Percentiles rank a stretch among this genome's conserved stretches.
Conservation (phyloP, 64 coral and sea anemone species). For the Montipora efflorescens region DNA sequence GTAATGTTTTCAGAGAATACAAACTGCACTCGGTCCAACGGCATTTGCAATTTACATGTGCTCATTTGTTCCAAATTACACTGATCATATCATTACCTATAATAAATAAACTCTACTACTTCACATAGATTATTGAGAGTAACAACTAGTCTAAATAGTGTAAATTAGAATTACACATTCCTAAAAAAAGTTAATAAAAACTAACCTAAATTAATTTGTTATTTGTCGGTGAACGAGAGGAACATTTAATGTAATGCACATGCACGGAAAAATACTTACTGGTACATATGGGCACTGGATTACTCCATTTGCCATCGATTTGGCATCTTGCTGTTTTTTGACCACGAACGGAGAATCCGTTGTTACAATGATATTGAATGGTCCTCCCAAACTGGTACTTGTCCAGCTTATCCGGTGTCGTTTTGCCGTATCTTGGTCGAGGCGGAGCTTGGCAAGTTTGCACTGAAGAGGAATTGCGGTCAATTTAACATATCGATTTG, state of each 20-base stretch:
- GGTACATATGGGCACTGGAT: conserved; percentile 41
- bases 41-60: no score
- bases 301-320: conserved; percentile 72
- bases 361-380: conserved; percentile 61
- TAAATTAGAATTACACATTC: no score
- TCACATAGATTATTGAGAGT: no score
- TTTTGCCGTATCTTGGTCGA: conserved; percentile 57
- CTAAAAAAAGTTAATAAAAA: no score
- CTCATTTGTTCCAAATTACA: no score
- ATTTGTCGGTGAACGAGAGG: no score
- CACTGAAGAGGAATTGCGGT: conserved; percentile 35
- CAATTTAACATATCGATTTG: background rate
- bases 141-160: no score
- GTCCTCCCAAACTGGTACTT: conserved; percentile 73
- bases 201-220: no score
- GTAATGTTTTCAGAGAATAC: no score
- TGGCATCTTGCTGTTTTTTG: conserved; percentile 61
- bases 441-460: conserved; percentile 63
- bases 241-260: background rate
- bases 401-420: background rate
- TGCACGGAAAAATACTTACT: conserved; percentile 33
- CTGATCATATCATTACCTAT: no score
- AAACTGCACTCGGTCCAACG: no score
- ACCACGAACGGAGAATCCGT: conserved; percentile 69
- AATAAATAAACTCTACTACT: no score